Percentiles rank a stretch among this genome's conserved stretches.
Conservation (phyloP, 2,113 vertebrate genomes). For the Calonectris borealis region DNA sequence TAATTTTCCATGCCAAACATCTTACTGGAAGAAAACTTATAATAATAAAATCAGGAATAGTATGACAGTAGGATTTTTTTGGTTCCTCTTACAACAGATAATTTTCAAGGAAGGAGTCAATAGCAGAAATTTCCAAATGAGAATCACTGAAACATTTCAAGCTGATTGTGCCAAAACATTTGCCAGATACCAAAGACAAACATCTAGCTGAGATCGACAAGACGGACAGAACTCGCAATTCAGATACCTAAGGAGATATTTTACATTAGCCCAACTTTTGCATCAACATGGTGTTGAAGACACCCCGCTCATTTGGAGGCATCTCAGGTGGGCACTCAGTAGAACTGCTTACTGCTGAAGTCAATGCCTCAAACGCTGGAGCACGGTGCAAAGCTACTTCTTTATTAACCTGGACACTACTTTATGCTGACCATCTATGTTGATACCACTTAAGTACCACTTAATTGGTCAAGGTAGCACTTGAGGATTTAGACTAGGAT, state of each 20-base stretch:
- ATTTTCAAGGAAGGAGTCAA: not conserved
- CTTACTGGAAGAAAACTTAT: not conserved
- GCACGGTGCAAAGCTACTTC: not conserved
- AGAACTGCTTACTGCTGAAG: not conserved
- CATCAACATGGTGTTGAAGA: not conserved
- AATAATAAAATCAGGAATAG: not conserved
- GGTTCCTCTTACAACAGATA: not conserved
- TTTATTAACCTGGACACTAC: not conserved
- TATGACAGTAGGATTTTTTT: not conserved
- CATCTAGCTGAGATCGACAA: not conserved
- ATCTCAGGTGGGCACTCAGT: not conserved
- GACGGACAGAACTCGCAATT: not conserved
- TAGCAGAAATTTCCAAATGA: not conserved
- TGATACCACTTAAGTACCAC: too few relatives aligned
- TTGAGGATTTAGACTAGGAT: not conserved
- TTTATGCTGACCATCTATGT: rapidly evolving
- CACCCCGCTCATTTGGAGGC: too few relatives aligned
- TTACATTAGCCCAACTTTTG: not conserved
- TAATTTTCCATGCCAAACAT: not conserved
- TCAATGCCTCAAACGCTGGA: rapidly evolving
- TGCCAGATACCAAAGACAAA: not conserved
- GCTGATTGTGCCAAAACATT: not conserved
- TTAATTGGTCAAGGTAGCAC: not conserved
- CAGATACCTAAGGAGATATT: too few relatives aligned
- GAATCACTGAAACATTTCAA: not conserved